These are phyloP conservation scores for Dufourea novaeangliae DNA, from an alignment of 1,140 invertebrate species.

Conservation along the genomic window DNA sequence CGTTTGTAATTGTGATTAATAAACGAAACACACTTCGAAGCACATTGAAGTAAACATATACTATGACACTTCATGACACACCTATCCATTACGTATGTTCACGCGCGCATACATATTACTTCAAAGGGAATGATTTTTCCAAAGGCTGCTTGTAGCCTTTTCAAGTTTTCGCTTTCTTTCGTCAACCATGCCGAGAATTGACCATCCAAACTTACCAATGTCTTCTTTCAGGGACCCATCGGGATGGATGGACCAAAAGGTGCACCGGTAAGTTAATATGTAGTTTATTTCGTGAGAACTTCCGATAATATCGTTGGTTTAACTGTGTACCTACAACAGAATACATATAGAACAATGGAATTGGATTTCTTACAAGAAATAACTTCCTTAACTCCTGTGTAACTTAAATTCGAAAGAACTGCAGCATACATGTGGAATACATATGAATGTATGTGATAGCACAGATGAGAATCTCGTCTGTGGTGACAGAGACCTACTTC, in stretches of 20 bases:
- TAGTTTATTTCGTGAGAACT: conserved; percentile 29
- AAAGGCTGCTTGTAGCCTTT: conserved; percentile 45
- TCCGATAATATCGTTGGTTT: not conserved
- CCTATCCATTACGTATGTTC: conserved; percentile 51
- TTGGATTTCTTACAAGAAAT: too few species aligned
- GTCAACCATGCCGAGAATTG: not conserved
- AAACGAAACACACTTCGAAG: conserved; percentile 70
- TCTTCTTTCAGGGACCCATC: conserved; percentile 91
- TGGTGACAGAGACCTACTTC: too few species aligned
- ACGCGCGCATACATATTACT: conserved; percentile 49
- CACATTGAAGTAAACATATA: conserved; percentile 58
- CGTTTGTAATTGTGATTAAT: not conserved
- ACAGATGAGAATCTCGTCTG: too few species aligned
- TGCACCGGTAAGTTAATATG: conserved; percentile 87
- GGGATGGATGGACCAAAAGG: conserved; percentile 97
- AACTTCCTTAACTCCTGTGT: too few species aligned
- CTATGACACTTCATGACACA: conserved; percentile 16
- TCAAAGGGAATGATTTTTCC: conserved; percentile 56
- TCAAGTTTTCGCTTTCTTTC: conserved; percentile 61
- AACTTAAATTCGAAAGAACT: too few species aligned
- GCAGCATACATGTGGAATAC: too few species aligned
- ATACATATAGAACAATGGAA: too few species aligned
- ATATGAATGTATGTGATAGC: too few species aligned
- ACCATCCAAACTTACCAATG: conserved; percentile 41
- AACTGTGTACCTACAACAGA: not conserved